Conservation (phyloP, 1,140 invertebrate species). For the Calosoma granatense region DNA sequence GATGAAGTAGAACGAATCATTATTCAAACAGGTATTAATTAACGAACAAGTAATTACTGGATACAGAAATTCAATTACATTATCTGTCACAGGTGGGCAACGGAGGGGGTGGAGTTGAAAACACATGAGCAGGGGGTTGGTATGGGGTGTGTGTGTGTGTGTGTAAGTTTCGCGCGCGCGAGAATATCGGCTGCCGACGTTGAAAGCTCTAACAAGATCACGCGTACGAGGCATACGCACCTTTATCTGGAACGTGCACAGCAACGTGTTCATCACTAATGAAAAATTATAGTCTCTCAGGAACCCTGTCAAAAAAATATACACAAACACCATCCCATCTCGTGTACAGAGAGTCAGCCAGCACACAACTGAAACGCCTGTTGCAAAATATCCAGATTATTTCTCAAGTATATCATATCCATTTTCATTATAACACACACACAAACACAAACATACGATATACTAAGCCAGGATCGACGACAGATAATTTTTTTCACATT, state of each 20-base stretch:
- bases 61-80: too few relatives aligned
- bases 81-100: too few relatives aligned
- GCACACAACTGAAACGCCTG: background rate
- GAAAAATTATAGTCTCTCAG: background rate
- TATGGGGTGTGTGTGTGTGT: too few relatives aligned
- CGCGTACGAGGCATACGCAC: background rate
- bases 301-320: background rate
- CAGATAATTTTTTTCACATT: background rate
- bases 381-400: background rate
- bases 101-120: too few relatives aligned
- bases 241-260: background rate
- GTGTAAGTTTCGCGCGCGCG: too few relatives aligned
- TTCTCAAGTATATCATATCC: background rate
- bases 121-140: too few relatives aligned
- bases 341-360: background rate
- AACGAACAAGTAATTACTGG: too few relatives aligned
- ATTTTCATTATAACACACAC: background rate
- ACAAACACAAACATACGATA: too few relatives aligned
- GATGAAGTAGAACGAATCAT: too few relatives aligned
- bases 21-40: too few relatives aligned
- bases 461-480: too few relatives aligned
- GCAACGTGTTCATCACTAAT: background rate
- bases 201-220: background rate
- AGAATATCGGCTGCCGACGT: too few relatives aligned
- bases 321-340: background rate